Evolutionary conservation across 2,113 vertebrate species (phyloP), one percentile per base, ranked within the genome.

Genomic region (Rhabdornis inornatus): DNA sequence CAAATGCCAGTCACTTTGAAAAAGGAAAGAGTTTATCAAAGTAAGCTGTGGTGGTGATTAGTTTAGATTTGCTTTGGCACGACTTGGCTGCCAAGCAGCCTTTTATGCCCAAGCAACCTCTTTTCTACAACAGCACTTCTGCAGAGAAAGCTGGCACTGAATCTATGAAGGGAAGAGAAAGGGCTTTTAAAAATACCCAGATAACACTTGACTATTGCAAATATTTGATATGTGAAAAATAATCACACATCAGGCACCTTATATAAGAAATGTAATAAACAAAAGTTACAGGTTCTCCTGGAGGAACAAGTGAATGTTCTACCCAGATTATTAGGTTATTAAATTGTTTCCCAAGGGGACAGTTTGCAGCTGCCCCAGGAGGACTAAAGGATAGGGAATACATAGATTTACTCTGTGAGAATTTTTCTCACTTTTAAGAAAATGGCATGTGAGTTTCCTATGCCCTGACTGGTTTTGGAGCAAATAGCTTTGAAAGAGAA

Each of bases 381-480:
- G 30, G 60, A 63, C 23, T 33, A 55, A 40, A 68, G 15, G 23
- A 40, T 69, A 33, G 24, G 5, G 83, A 92, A 87, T 15, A 47
- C 1, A 6, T 5, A 53, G 15, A 65, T 75, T 88, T 94, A 74
- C n/a, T 63, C 35, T 40, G 15, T 23, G 11, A 69, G 45, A 45
- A 15, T 8, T 86, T 35, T 53, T 65, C n/a, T 69, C 72, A 17
- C 23, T 53, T 93, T 56, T 18, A 83, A 75, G 45, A 71, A 90
- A 86, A 68, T 12, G 17, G 13, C 15, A 42, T 0, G 0, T 16
- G 27, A 78, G 7, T 56, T 63, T 76, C 27, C 52, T 55, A 14
- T 39, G 17, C 16, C 7, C 13, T 59, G 23, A 31, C 12, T 55
- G n/a, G 1, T 83, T 86, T 47, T 52, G 49, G 21, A 91, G 28